Base-by-base conservation (phyloP, 2,888 invertebrate species). In the Lepetodrilus schrolli region DNA sequence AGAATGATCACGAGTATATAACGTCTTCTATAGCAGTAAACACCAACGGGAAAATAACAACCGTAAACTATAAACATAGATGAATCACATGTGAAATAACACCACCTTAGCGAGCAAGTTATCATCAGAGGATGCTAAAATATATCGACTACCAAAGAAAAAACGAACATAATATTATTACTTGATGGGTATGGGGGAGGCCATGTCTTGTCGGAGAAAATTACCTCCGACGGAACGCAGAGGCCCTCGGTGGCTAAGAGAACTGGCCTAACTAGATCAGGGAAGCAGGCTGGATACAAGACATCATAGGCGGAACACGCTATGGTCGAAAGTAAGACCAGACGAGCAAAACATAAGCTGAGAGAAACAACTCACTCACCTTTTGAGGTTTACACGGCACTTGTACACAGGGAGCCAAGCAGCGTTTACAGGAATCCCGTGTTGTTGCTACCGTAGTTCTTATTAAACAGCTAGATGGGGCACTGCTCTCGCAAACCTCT, bases 291-390 rank as follows among this genome's bases (percentile, higher is more conserved):
- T 30, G 58, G n/a, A 58, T 58, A 17, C 58, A 34, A 30, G 26
- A 30, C 26, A 58, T 58, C 58, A 58, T 8, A 58, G 58, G 30
- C 58, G 30, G 30, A 13, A 43, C 58, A 34, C 58, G 20, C 30
- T 30, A 30, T 17, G n/a, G 17, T 58, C 58, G 58, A n/a, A n/a
- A n/a, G 58, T 58, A n/a, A 30, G 26, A 58, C 30, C 58, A n/a
- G 58, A 26, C 10, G n/a, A 23, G 5, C 58, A 58, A 23, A 43
- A 58, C 58, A 30, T 10, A 13, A 23, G 34, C 26, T 30, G 58
- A 58, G 58, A 30, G 58, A 58, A 30, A 58, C 23, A n/a, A 58
- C 30, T 13, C 17, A 58, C 58, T 58, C 34, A 58, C 58, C 58
- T 58, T 30, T 7, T 13, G 17, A n/a, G n/a, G n/a, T n/a, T n/a